These are phyloP conservation scores for Calliopsis andreniformis DNA, from an alignment of 1,140 invertebrate genomes.

Conservation along the genomic window DNA sequence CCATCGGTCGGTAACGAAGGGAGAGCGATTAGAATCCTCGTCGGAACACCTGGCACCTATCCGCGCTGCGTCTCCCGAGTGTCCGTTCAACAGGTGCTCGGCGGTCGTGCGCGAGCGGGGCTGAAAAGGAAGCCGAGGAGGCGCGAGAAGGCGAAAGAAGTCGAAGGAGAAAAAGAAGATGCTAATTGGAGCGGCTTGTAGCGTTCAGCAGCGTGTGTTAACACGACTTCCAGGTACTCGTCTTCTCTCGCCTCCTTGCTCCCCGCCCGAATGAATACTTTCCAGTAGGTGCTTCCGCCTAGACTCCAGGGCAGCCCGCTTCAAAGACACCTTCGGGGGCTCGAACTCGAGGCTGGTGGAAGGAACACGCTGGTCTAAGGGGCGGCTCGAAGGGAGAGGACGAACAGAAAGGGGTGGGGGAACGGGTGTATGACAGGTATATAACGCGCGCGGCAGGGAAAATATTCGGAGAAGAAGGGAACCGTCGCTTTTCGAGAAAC, in stretches of 20 bases:
- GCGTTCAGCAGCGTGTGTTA: constrained; percentile 68
- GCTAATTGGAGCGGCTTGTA: constrained; percentile 74
- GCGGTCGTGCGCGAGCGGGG: constrained; percentile 23
- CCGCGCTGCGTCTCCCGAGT: constrained; percentile 14
- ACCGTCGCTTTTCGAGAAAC: constrained; percentile 48
- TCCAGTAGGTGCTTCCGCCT: constrained; percentile 60
- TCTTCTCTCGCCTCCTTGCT: constrained; percentile 42
- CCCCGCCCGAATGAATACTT: constrained; percentile 48
- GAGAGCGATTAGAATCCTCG: constrained; percentile 28
- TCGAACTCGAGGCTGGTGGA: constrained; percentile 27
- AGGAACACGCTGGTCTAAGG: constrained; percentile 1
- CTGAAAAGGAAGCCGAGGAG: constrained; percentile 53
- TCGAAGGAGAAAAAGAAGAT: constrained; percentile 64
- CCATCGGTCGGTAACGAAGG: background rate
- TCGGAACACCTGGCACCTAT: constrained; percentile 23
- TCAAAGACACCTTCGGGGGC: constrained; percentile 49
- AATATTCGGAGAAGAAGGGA: constrained; percentile 25
- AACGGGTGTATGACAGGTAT: constrained; percentile 16
- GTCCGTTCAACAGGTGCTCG: constrained; percentile 64
- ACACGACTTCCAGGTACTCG: constrained; percentile 67
- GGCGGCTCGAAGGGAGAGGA: background rate
- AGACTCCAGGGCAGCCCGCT: constrained; percentile 43
- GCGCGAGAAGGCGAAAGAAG: constrained; percentile 54
- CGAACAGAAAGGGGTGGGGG: background rate
- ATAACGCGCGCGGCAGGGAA: constrained; percentile 16